Conservation (phyloP, 2,888 invertebrate genomes). For the Xylota segnis region DNA sequence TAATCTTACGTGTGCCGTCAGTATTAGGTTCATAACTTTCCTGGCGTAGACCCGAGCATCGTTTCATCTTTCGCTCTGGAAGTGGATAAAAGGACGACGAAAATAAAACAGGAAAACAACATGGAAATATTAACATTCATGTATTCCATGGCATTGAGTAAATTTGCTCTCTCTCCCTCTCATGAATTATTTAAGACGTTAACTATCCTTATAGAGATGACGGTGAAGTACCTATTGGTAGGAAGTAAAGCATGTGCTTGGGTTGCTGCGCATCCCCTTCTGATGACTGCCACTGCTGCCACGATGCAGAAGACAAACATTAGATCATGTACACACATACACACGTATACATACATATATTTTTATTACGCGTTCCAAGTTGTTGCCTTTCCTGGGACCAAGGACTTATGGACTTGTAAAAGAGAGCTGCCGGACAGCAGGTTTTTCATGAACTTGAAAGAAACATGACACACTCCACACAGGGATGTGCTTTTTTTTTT, state of each 20-base stretch:
- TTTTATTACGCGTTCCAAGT: slow-evolving; percentile 30
- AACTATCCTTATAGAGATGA: slow-evolving; percentile 54
- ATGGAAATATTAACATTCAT: slow-evolving; percentile 72
- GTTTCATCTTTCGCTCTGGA: slow-evolving; percentile 29
- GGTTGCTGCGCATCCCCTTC: slow-evolving; percentile 1
- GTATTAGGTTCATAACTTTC: slow-evolving; percentile 65
- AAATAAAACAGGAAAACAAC: slow-evolving; percentile 56
- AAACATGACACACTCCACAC: slow-evolving; percentile 32
- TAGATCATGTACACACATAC: neutral
- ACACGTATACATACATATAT: too few relatives aligned
- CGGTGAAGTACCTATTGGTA: neutral
- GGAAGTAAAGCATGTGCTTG: slow-evolving; percentile 30
- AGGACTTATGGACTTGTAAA: slow-evolving; percentile 21
- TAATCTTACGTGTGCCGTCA: slow-evolving; percentile 62
- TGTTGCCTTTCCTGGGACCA: slow-evolving; percentile 16
- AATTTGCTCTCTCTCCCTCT: slow-evolving; percentile 62
- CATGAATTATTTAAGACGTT: slow-evolving; percentile 75
- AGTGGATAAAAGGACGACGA: slow-evolving; percentile 30
- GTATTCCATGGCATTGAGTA: slow-evolving; percentile 72
- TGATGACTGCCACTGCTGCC: neutral
- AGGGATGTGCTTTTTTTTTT: neutral
- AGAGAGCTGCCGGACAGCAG: slow-evolving; percentile 31
- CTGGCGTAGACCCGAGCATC: slow-evolving; percentile 21
- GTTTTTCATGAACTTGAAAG: slow-evolving; percentile 28
- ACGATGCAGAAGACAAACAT: slow-evolving; percentile 28